These are phyloP conservation scores for Amblyopsis hoosieri DNA, from an alignment of 2,797 vertebrate genomes.

Conservation along the genomic window DNA sequence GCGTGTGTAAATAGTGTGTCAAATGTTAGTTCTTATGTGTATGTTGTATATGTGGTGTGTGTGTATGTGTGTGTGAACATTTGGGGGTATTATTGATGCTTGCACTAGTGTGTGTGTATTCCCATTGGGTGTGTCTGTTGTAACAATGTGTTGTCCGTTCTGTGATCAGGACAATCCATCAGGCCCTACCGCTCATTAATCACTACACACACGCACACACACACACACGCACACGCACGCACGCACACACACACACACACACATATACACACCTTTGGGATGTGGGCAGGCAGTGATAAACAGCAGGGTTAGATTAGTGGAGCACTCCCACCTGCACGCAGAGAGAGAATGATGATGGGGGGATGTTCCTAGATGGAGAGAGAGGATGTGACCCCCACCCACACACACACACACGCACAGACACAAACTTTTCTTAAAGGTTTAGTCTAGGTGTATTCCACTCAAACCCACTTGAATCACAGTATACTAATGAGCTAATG, in stretches of 20 bases:
- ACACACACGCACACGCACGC: constrained; percentile 26
- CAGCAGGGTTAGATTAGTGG: constrained; percentile 71
- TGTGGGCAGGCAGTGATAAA: constrained; percentile 73
- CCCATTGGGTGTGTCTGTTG: constrained; percentile 80
- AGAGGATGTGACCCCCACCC: too few relatives aligned
- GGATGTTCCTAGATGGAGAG: constrained; percentile 8
- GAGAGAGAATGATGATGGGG: constrained; percentile 27
- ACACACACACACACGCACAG: too few relatives aligned
- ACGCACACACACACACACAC: constrained; percentile 36
- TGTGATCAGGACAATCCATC: constrained; percentile 88
- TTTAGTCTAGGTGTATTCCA: too few relatives aligned
- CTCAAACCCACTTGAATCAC: too few relatives aligned
- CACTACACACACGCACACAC: constrained; percentile 58
- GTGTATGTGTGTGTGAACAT: not conserved
- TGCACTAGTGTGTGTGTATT: constrained; percentile 43
- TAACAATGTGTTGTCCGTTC: constrained; percentile 87
- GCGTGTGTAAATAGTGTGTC: too few relatives aligned
- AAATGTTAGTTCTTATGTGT: too few relatives aligned
- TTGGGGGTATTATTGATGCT: too few relatives aligned
- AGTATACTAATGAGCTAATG: too few relatives aligned
- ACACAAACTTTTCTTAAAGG: too few relatives aligned
- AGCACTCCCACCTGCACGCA: constrained; percentile 65
- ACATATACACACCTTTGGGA: constrained; percentile 51
- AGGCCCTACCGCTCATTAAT: constrained; percentile 79
- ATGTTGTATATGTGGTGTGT: too few relatives aligned